Evolutionary conservation across 1,140 invertebrate species (phyloP).

Genomic region (Drosophila carrolli): DNA sequence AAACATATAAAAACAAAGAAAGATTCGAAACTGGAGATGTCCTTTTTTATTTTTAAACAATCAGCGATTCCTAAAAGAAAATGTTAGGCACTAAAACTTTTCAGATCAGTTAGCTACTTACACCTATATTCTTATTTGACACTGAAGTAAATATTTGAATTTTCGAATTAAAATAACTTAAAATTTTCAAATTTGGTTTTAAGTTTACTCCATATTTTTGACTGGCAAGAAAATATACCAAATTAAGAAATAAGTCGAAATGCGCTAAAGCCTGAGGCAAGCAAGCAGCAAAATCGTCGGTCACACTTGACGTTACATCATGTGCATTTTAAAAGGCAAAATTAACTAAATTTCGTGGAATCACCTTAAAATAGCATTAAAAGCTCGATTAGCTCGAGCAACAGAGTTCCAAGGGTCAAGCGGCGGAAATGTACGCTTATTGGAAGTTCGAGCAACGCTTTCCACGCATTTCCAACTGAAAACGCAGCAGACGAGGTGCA

Average conservation of each 20-base stretch:
- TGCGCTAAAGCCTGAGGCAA: background rate
- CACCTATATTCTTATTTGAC: too few species aligned
- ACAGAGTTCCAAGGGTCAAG: constrained; percentile 3
- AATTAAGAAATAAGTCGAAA: background rate
- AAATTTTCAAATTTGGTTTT: too few species aligned
- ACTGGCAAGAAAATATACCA: background rate
- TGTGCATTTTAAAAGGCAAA: constrained; percentile 22
- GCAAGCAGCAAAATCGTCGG: background rate
- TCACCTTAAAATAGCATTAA: constrained; percentile 6
- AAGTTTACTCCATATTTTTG: too few species aligned
- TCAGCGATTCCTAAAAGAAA: too few species aligned
- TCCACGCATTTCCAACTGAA: constrained; percentile 13
- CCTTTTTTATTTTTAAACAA: too few species aligned
- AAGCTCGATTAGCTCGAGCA: constrained; percentile 14
- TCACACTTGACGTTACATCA: constrained; percentile 53
- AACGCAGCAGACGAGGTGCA: constrained; percentile 1
- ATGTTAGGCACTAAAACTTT: too few species aligned
- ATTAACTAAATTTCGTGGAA: constrained; percentile 33
- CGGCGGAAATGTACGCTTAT: constrained; percentile 15
- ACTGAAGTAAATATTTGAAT: too few species aligned
- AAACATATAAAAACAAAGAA: too few species aligned
- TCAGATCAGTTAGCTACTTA: too few species aligned
- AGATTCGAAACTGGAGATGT: too few species aligned
- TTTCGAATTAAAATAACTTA: too few species aligned
- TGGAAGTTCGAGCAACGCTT: constrained; percentile 1